These are phyloP conservation scores for Octopus bimaculoides DNA, from an alignment of 1,140 invertebrate species.

Conservation along the genomic window DNA sequence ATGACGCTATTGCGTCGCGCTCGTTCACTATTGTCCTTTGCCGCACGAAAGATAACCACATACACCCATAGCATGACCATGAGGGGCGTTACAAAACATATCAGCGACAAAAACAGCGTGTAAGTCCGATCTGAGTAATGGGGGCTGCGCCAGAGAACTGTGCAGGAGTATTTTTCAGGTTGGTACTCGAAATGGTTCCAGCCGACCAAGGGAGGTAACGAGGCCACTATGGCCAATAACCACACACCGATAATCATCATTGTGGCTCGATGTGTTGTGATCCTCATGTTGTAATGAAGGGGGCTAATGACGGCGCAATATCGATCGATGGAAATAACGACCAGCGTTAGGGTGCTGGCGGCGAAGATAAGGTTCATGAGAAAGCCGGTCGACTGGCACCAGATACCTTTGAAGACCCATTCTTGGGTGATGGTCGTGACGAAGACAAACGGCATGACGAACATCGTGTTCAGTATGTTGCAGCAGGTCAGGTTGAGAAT, in stretches of 20 bases:
- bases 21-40: conserved; percentile 68
- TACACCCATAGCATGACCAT: conserved; percentile 71
- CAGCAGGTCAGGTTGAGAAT: conserved; percentile 69
- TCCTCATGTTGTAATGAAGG: conserved; percentile 61
- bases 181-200: conserved; percentile 51
- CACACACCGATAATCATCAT: conserved; percentile 69
- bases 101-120: conserved; percentile 40
- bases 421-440: conserved; percentile 49
- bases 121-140: conserved; percentile 36
- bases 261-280: conserved; percentile 72
- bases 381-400: conserved; percentile 61
- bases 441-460: conserved; percentile 65
- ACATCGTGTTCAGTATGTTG: conserved; percentile 65
- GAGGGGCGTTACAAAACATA: conserved; percentile 67
- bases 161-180: conserved; percentile 46
- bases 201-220: conserved; percentile 45
- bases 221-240: conserved; percentile 53
- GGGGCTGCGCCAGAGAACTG: conserved; percentile 41
- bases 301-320: conserved; percentile 69
- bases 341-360: conserved; percentile 69
- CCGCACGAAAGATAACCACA: conserved; percentile 70
- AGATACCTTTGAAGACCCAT: conserved; percentile 50
- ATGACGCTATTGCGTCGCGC: conserved; percentile 67
- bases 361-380: conserved; percentile 61
- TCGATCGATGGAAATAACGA: conserved; percentile 82